Base-by-base conservation (phyloP, 2,888 invertebrate species). In the Hydrotaea diabolus region DNA sequence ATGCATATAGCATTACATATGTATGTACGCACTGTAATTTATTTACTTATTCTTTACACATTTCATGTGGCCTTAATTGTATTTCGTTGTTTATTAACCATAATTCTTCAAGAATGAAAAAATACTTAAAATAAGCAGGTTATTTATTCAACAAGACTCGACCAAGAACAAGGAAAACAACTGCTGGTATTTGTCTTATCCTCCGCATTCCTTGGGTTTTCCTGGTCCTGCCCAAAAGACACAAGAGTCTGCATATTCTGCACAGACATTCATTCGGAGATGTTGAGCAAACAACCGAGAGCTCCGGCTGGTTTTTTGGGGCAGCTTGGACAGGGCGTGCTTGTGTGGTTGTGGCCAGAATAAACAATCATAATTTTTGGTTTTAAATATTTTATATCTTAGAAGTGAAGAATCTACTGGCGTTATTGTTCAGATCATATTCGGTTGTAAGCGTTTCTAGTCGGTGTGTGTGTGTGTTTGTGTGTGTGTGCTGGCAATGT, bases 351-450 rank as follows among this genome's bases (percentile, higher is more conserved):
- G 69, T 69, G 69, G 69, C 19, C 0, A 21, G 31, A 46, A 46
- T 69, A 69, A 69, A 69, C 69, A 69, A 69, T 69, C 69, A 69
- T 69, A 69, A 69, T 69, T 69, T 69, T 69, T 69, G 69, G 69
- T 69, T 69, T 69, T 69, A 69, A 69, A 69, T 69, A 69, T 69
- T 69, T 69, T 23, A 21, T 46, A 62, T 31, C 3, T 46, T 46
- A 69, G 46, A 46, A 69, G 43, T 69, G 19, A n/a, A 69, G 21
- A 39, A 66, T 23, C 46, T 69, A 62, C 46, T 69, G 69, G 19
- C 23, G 64, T 15, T 39, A 26, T 15, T 31, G n/a, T 15, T 31
- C 17, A 11, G 46, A 19, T 23, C 11, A 11, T 43, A 23, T 46
- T 1, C 19, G 19, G 66, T 21, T 21, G 23, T 7, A 19, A 8